Base-by-base conservation (phyloP, 2,888 invertebrate genomes). In the Clepsis dumicolana region DNA sequence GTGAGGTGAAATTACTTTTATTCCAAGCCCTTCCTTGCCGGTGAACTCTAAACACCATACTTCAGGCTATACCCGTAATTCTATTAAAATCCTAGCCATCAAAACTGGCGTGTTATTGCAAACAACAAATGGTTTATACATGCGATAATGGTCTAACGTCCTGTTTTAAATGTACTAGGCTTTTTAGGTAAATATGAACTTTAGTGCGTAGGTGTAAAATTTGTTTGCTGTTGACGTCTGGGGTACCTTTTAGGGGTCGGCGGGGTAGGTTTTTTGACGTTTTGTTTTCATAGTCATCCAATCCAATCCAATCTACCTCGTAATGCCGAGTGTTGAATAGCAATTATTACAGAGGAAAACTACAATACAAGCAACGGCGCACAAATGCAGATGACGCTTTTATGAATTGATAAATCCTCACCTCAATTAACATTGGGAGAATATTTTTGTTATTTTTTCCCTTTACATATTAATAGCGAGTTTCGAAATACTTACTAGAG, bases 81-180 rank as follows among this genome's bases (percentile, higher is more conserved):
- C 32, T 32, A 59, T 35, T 50, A 2, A 24, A 25, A 62, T 8
- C 10, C n/a, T 52, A 16, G 21, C 27, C 14, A 27, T 7, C n/a
- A 32, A 63, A 57, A 25, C 65, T 76, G 74, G 75, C 78, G 78
- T 78, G 76, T 77, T 77, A 72, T 70, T 75, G 75, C 75, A 74
- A 78, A 76, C 73, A 76, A 71, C 76, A 77, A 76, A 77, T 25
- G 52, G 75, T 71, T 77, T 77, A 78, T 75, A 79, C 80, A 75
- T 77, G 76, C 76, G 75, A 79, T 79, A 80, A 82, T 77, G 75
- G 78, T 75, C 72, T 74, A 76, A 73, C 74, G 74, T 80, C 80
- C 79, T 78, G 74, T 64, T 50, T 25, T 25, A 32, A 52, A 64
- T 27, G 27, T 64, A 60, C 38, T 41, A 32, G 1, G 25, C 14